Conservation (phyloP, 2,797 vertebrate genomes). For the Sardinella longiceps region DNA sequence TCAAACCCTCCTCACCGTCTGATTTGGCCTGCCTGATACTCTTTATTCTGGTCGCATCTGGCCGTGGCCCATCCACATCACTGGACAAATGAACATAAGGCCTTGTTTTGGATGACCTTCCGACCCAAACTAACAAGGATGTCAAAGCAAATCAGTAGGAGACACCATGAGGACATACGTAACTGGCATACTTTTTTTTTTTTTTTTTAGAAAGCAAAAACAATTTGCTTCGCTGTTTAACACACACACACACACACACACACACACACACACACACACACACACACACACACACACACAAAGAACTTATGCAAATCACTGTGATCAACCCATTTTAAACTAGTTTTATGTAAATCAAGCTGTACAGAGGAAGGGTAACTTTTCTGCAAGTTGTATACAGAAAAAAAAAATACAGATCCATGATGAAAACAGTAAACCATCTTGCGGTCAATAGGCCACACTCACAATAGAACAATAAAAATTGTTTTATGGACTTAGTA, state of each 20-base stretch:
- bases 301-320: neutral
- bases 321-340: neutral
- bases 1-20: neutral
- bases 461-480: too few relatives aligned
- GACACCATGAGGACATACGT: neutral
- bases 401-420: too few relatives aligned
- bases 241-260: too few relatives aligned
- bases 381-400: too few relatives aligned
- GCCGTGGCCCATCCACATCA: neutral
- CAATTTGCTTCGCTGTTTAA: neutral
- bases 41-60: neutral
- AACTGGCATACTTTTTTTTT: neutral
- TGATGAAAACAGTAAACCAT: too few relatives aligned
- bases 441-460: too few relatives aligned
- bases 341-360: too few relatives aligned
- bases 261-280: too few relatives aligned
- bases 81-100: neutral
- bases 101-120: slow-evolving; percentile 8
- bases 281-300: too few relatives aligned
- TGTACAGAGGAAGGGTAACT: too few relatives aligned
- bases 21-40: neutral
- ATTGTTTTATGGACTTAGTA: too few relatives aligned
- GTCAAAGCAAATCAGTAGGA: neutral
- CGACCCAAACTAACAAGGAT: neutral
- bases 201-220: neutral